These are phyloP conservation scores for Dasysyrphus tricinctus DNA, from an alignment of 2,888 invertebrate species.

Conservation along the genomic window DNA sequence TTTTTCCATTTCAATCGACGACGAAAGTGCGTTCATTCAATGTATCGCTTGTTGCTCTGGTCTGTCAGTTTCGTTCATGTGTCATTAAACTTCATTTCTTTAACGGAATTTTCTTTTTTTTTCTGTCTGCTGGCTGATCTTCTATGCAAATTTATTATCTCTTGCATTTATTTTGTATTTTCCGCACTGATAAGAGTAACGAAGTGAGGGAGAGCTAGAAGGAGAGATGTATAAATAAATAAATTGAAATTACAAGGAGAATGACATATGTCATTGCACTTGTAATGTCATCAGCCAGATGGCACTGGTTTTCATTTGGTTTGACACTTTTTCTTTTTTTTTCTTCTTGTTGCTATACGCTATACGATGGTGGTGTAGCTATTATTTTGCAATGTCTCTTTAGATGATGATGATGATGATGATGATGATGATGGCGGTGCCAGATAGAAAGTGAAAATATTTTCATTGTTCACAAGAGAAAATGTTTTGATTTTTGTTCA, in stretches of 20 bases:
- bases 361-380: background rate
- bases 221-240: background rate
- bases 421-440: conserved; percentile 57
- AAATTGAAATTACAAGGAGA: conserved; percentile 40
- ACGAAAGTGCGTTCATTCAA: conserved; percentile 49
- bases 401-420: conserved; percentile 20
- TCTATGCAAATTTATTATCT: conserved; percentile 50
- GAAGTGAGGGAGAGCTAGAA: background rate
- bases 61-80: conserved; percentile 32
- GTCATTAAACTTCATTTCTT: conserved; percentile 56
- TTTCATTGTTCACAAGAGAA: conserved; percentile 72
- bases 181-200: conserved; percentile 46
- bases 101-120: conserved; percentile 36
- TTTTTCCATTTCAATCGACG: background rate
- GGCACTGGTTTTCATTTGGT: conserved; percentile 47
- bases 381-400: conserved; percentile 55
- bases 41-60: conserved; percentile 9
- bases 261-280: conserved; percentile 66
- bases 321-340: conserved; percentile 61
- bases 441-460: conserved; percentile 75
- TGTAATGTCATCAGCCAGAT: conserved; percentile 65
- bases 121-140: conserved; percentile 38
- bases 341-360: background rate
- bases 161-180: conserved; percentile 27
- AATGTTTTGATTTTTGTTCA: conserved; percentile 40